phyloP scores from a whole-genome alignment of 2,113 vertebrate species.

The Lathamus discolor region DNA sequence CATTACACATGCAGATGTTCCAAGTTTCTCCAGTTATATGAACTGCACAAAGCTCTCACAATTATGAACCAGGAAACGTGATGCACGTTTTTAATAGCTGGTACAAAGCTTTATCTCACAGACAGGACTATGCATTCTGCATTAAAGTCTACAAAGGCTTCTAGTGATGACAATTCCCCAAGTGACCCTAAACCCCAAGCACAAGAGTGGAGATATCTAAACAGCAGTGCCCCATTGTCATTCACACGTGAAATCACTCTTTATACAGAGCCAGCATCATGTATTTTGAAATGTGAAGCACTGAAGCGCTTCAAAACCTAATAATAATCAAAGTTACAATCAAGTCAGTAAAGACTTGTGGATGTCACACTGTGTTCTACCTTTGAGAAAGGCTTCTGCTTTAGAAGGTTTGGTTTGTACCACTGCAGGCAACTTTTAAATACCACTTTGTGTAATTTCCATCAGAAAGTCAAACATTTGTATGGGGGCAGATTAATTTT shows the following conservation, averaged over 20 bases:
- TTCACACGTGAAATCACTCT: too few species aligned
- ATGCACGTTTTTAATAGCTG: accelerated
- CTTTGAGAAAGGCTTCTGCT: not conserved
- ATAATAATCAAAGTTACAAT: accelerated
- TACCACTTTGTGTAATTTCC: not conserved
- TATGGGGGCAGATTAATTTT: not conserved
- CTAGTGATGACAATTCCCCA: not conserved
- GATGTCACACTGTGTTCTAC: not conserved
- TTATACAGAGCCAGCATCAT: not conserved
- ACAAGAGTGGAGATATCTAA: not conserved
- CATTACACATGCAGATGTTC: not conserved
- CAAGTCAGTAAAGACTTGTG: accelerated
- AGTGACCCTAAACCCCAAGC: too few species aligned
- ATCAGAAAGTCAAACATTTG: not conserved
- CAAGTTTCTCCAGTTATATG: not conserved
- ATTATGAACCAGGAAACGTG: accelerated
- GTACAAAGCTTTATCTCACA: not conserved
- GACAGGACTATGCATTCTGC: not conserved
- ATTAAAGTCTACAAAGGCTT: not conserved
- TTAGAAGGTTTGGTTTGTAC: not conserved
- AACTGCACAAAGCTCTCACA: not conserved
- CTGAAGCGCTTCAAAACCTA: not conserved
- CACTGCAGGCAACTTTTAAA: not conserved
- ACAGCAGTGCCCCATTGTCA: not conserved
- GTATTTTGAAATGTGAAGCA: not conserved